Percentiles rank a stretch among this genome's conserved stretches.
Evolutionary conservation across 2,797 vertebrate genomes (phyloP).

Genomic region (Gambusia yucatana): DNA sequence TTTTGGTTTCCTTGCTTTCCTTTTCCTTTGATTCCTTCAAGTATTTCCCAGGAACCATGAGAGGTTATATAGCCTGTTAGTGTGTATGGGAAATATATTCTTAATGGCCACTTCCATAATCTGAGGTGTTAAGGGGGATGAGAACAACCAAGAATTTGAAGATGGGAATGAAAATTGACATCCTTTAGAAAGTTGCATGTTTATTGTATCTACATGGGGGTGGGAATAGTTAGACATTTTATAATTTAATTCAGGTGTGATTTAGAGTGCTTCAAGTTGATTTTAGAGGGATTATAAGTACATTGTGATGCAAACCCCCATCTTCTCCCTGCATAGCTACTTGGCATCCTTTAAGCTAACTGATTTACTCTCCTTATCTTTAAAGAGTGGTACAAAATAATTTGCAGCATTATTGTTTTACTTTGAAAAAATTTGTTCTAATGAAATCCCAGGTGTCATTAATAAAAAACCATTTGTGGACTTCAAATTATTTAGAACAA

Average conservation of each 20-base stretch:
- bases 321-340: not conserved
- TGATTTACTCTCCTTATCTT: not conserved
- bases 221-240: not conserved
- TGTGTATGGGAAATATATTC: constrained; percentile 33
- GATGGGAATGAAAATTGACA: constrained; percentile 22
- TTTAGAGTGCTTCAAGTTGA: not conserved
- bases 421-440: not conserved
- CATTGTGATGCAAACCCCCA: not conserved
- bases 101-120: constrained; percentile 60
- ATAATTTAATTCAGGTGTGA: not conserved
- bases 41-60: constrained; percentile 68
- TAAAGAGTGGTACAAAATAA: not conserved
- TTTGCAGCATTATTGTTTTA: not conserved
- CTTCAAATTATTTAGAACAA: not conserved
- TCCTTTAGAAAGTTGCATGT: constrained; percentile 3
- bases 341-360: not conserved
- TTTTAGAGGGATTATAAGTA: not conserved
- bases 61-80: constrained; percentile 37
- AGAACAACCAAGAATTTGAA: constrained; percentile 47
- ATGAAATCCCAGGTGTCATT: not conserved
- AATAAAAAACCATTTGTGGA: not conserved
- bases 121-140: constrained; percentile 66
- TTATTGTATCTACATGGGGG: not conserved
- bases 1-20: constrained; percentile 76
- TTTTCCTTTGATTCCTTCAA: constrained; percentile 69